Evolutionary conservation across 1,140 invertebrate species (phyloP).

Genomic region (Brachionus paranguensis): DNA sequence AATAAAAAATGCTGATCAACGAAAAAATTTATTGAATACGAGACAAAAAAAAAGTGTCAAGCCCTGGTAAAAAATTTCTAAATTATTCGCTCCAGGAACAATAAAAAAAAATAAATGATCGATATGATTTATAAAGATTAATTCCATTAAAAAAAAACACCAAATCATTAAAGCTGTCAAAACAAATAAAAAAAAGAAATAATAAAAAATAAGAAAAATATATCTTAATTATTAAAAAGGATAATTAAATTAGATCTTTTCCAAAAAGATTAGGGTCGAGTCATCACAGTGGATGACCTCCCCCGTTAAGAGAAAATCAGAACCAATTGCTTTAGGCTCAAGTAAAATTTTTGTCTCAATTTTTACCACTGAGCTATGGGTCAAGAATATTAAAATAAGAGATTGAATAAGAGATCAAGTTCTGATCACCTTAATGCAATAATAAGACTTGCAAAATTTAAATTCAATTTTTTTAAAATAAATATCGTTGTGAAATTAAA

Average conservation of each 20-base stretch:
- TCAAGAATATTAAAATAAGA: no score
- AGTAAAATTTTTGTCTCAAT: background rate
- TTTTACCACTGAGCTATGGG: background rate
- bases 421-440: background rate
- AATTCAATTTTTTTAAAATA: background rate
- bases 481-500: background rate
- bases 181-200: no score
- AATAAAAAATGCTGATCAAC: background rate
- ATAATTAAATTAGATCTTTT: no score
- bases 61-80: background rate
- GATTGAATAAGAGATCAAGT: no score
- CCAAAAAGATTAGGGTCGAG: background rate
- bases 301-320: background rate
- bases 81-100: no score
- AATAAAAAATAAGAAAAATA: no score
- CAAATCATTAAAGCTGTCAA: no score
- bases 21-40: background rate
- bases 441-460: background rate
- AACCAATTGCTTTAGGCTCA: background rate
- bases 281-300: background rate
- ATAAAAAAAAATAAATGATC: no score
- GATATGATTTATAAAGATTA: no score
- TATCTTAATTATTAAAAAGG: no score
- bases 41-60: background rate
- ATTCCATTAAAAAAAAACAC: no score